Percentiles rank a stretch among this genome's conserved stretches.
These are phyloP conservation scores for Drosophila hamatofila DNA, from an alignment of 2,888 invertebrate genomes.

Conservation along the genomic window DNA sequence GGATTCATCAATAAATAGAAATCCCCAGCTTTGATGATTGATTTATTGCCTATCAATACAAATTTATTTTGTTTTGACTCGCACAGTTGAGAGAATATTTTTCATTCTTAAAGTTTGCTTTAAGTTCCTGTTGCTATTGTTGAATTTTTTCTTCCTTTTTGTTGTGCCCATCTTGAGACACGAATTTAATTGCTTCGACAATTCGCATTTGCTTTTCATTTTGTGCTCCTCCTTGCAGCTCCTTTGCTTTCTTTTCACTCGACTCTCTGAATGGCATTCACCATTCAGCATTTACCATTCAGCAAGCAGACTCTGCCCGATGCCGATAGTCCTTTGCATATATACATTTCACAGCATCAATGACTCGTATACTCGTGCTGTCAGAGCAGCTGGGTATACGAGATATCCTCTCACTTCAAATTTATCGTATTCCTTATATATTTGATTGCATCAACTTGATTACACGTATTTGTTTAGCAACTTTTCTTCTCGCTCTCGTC, in stretches of 20 bases:
- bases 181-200: slow-evolving; percentile 64
- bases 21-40: slow-evolving; percentile 67
- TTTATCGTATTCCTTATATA: slow-evolving; percentile 10
- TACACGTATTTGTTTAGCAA: slow-evolving; percentile 5
- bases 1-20: slow-evolving; percentile 56
- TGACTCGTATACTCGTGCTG: slow-evolving; percentile 10
- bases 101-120: slow-evolving; percentile 3
- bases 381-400: slow-evolving; percentile 7
- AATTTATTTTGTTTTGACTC: slow-evolving; percentile 13
- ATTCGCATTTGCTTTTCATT: slow-evolving; percentile 40
- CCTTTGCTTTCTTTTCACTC: background rate
- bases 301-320: slow-evolving; percentile 39
- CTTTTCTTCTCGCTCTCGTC: background rate
- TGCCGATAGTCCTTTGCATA: slow-evolving; percentile 55
- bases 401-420: background rate
- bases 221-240: slow-evolving; percentile 17
- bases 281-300: background rate
- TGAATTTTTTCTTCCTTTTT: background rate
- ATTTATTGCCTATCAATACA: slow-evolving; percentile 61
- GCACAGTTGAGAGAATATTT: slow-evolving; percentile 4
- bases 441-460: slow-evolving; percentile 6
- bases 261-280: background rate
- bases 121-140: background rate
- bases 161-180: slow-evolving; percentile 45
- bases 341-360: slow-evolving; percentile 59